phyloP scores from a whole-genome alignment of 1,140 invertebrate genomes.

The Ceratosolen solmsi region DNA sequence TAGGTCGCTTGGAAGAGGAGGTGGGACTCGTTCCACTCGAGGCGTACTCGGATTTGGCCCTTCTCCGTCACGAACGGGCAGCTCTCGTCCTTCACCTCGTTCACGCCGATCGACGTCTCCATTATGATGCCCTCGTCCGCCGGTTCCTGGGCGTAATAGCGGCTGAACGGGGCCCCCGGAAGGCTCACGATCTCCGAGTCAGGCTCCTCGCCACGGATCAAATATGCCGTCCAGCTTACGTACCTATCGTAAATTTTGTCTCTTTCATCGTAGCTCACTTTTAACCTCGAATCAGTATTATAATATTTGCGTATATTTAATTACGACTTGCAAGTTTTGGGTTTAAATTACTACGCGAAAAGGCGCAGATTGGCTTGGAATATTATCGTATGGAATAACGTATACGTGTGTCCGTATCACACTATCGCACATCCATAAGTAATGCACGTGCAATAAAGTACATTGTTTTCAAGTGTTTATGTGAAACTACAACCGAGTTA shows the following conservation, averaged over 20 bases:
- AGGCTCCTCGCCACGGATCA: conserved; percentile 76
- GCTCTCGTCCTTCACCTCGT: conserved; percentile 85
- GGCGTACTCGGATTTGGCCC: conserved; percentile 83
- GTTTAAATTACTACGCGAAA: no score
- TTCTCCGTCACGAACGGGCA: conserved; percentile 85
- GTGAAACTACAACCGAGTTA: no score
- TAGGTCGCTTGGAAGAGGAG: conserved; percentile 89
- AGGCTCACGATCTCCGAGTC: conserved; percentile 78
- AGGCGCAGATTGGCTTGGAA: no score
- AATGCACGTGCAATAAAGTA: no score
- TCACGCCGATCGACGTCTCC: conserved; percentile 85
- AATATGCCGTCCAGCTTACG: conserved; percentile 86
- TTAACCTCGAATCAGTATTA: no score
- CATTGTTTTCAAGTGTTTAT: no score
- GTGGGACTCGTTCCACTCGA: conserved; percentile 91
- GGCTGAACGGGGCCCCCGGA: conserved; percentile 83
- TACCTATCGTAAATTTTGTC: conserved; percentile 72
- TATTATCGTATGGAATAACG: no score
- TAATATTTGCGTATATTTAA: no score
- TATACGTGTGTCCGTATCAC: no score
- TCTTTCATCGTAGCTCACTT: not conserved
- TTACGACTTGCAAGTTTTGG: no score
- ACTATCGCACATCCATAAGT: no score
- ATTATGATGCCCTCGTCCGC: conserved; percentile 88
- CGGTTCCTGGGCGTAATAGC: conserved; percentile 89